A percentile compares a stretch with the other conserved stretches of the same genome.
Conservation (phyloP, 92 coral and sea anemone genomes). For the Hydrozoanthus gracilis region DNA sequence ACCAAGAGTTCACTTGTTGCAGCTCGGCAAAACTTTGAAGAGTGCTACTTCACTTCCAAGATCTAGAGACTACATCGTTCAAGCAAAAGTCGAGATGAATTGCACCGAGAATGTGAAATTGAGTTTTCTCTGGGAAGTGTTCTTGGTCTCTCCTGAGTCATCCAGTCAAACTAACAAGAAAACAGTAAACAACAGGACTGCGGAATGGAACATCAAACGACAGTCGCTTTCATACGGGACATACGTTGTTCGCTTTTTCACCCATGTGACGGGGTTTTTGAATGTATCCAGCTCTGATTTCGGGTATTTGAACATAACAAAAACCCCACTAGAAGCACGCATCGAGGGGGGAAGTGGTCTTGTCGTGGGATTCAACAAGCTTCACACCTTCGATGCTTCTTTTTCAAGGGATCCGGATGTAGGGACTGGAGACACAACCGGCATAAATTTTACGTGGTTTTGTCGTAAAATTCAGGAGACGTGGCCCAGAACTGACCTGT, state of each 20-base stretch:
- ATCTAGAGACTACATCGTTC: slow-evolving; percentile 65
- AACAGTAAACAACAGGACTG: slow-evolving; percentile 37
- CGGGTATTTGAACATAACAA: slow-evolving; percentile 42
- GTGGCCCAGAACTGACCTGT: slow-evolving; percentile 5
- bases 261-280: slow-evolving; percentile 32
- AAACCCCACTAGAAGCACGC: slow-evolving; percentile 47
- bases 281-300: slow-evolving; percentile 38
- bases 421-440: not conserved
- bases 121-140: slow-evolving; percentile 44
- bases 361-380: slow-evolving; percentile 30
- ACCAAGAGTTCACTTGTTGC: slow-evolving; percentile 20
- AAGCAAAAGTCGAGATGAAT: slow-evolving; percentile 48
- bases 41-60: slow-evolving; percentile 44
- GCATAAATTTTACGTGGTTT: slow-evolving; percentile 31
- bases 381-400: slow-evolving; percentile 38
- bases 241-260: slow-evolving; percentile 19
- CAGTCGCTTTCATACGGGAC: slow-evolving; percentile 40
- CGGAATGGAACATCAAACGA: slow-evolving; percentile 45
- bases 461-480: slow-evolving; percentile 16
- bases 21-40: slow-evolving; percentile 13
- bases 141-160: not conserved
- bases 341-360: slow-evolving; percentile 46
- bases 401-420: slow-evolving; percentile 52
- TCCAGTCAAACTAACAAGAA: not conserved
- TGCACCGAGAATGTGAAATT: slow-evolving; percentile 26